These are phyloP conservation scores for Apoda limacodes DNA, from an alignment of 2,888 invertebrate genomes.

Conservation along the genomic window DNA sequence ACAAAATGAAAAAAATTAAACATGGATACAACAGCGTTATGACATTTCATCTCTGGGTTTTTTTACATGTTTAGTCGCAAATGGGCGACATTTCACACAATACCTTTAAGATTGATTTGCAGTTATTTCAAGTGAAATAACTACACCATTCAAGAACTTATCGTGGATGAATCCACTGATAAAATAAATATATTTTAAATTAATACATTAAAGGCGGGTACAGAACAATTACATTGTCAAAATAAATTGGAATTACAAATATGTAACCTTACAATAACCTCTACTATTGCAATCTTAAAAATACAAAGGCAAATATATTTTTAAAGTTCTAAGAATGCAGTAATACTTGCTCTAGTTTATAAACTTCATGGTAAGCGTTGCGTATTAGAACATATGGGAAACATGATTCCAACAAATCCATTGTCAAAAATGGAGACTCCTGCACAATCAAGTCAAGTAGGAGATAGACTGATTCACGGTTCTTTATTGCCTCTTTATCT, in stretches of 20 bases:
- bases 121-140: no score
- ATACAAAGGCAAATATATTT: background rate
- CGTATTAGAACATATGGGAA: constrained; percentile 98
- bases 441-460: constrained; percentile 97
- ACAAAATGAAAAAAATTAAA: constrained; percentile 2
- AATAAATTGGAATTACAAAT: no score
- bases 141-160: no score
- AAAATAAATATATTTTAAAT: no score
- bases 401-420: constrained; percentile 98
- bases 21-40: no score
- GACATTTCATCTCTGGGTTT: constrained; percentile 10
- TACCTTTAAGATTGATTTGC: constrained; percentile 11
- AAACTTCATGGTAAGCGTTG: constrained; percentile 97
- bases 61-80: constrained; percentile 8
- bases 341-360: constrained; percentile 85
- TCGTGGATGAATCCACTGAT: no score
- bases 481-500: constrained; percentile 92
- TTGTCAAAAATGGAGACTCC: constrained; percentile 97
- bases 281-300: background rate
- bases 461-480: constrained; percentile 97
- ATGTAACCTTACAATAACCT: no score
- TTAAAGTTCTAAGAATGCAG: constrained; percentile 54
- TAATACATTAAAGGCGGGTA: no score
- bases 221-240: no score
- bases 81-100: constrained; percentile 7